Base-by-base conservation (phyloP, 2,113 vertebrate species). In the Xenopus tropicalis region DNA sequence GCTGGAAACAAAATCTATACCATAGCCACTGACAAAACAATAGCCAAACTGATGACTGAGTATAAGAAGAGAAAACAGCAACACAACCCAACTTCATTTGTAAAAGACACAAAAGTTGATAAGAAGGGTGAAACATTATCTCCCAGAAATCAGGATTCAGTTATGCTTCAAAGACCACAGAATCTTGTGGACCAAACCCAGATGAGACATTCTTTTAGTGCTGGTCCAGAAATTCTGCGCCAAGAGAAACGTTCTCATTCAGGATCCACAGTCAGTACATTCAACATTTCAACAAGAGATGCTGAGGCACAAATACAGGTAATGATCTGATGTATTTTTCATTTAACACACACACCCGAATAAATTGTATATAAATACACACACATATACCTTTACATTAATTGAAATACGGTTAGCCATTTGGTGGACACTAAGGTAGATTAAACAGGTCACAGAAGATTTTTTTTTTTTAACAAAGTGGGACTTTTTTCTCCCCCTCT, bases 291-390 rank as follows among this genome's bases (percentile, higher is more conserved):
- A 0, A 80, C 91, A 66, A 86, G 94, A 72, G 97, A 99, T 78
- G 88, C 96, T 0, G 95, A 98, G 79, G 95, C 96, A 0, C 97
- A 99, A 88, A 97, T 98, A 80, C 96, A 99, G 96, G 97, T 97
- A 85, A 16, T 82, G 66, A 17, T 9, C 3, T 54, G 17, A 1
- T 42, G 66, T 7, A 54, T 17, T 54, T 54, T 4, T 54, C 17
- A 14, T 52, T 14, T 52, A 11, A 11, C 4, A 16, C 48, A 52
- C 16, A 12, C 16, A 8, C 43, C 6, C 13, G 43, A 13, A 44
- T 44, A 44, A 6, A 44, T 44, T 44, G 7, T 44, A 44, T 44
- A 44, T n/a, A n/a, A n/a, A n/a, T n/a, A n/a, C n/a, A n/a, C n/a
- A 37, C 29, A 37, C 29, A 37, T 9, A 37, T 6, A 3, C 29